Evolutionary conservation across 2,113 vertebrate species (phyloP), one percentile per base, ranked within the genome.

Genomic region (Actinemys pallida): DNA sequence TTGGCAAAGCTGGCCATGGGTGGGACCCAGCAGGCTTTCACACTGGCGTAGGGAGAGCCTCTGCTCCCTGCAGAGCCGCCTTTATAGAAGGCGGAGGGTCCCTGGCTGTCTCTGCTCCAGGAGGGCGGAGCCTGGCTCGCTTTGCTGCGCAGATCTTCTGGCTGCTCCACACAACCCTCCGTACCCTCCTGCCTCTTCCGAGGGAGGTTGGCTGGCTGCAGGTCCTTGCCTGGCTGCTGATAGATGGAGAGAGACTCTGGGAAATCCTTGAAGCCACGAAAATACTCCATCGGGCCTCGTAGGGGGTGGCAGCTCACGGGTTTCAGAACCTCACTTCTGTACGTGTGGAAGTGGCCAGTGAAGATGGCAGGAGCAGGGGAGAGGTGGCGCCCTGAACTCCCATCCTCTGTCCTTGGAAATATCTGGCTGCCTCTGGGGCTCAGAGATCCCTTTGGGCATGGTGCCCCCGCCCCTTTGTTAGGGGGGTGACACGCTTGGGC

Each of bases 21-120:
- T 54, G 98, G 69, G 35, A 97, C 98, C 98, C 98, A 98, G 65
- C 98, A 98, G 86, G 92, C 95, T 78, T 92, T 96, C 81, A 95
- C 87, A 0, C 92, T 54, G 22, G 93, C 88, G 3, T 95, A 97
- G 45, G 95, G 47, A 12, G 59, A 90, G 3, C 20, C 31, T 8
- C 84, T 81, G 56, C 69, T 13, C 81, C 69, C 93, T 19, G n/a
- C 42, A n/a, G 95, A 88, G 54, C 87, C 9, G 1, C 97, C 86
- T 83, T 75, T 93, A 47, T 96, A 96, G 94, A 98, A 97, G 6
- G 96, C 96, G 2, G 97, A 97, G 17, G 95, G 91, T 10, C 24
- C 95, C 72, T 17, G 85, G 13, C n/a, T 29, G 20, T 94, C 96
- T 45, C 90, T 96, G 0, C 94, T 94, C 97, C 97, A 98, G 25